Percentiles rank a stretch among this genome's conserved stretches.
Conservation (phyloP, 2,113 vertebrate genomes). For the Pterophyllum scalare region DNA sequence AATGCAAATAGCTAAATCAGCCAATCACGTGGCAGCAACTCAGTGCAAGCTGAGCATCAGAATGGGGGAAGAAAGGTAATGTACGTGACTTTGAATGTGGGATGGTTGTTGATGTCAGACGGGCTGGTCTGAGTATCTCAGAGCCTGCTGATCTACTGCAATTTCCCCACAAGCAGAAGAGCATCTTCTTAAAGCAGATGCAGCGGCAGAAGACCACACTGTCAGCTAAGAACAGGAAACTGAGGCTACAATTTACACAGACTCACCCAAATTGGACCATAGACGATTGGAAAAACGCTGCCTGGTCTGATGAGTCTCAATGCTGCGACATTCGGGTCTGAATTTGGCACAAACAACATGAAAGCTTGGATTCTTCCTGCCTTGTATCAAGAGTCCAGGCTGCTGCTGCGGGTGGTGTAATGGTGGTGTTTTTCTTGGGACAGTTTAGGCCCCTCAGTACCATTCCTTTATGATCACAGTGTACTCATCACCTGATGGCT, state of each 20-base stretch:
- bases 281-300: neutral
- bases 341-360: neutral
- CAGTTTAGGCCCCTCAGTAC: neutral
- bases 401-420: neutral
- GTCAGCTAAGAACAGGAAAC: neutral
- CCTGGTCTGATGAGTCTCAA: neutral
- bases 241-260: neutral
- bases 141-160: neutral
- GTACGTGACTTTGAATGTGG: neutral
- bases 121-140: neutral
- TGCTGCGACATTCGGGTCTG: neutral
- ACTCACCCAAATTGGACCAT: neutral
- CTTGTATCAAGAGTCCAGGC: neutral
- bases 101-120: neutral
- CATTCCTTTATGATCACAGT: no score
- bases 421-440: neutral
- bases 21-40: neutral
- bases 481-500: no score
- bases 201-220: no score
- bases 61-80: neutral
- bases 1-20: neutral
- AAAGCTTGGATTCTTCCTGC: neutral
- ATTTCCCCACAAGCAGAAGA: neutral
- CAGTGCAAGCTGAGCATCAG: neutral
- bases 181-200: neutral